A percentile compares a stretch with the other conserved stretches of the same genome.
Evolutionary conservation across 2,888 invertebrate genomes (phyloP).

Genomic region (Eutolmus rufibarbis): DNA sequence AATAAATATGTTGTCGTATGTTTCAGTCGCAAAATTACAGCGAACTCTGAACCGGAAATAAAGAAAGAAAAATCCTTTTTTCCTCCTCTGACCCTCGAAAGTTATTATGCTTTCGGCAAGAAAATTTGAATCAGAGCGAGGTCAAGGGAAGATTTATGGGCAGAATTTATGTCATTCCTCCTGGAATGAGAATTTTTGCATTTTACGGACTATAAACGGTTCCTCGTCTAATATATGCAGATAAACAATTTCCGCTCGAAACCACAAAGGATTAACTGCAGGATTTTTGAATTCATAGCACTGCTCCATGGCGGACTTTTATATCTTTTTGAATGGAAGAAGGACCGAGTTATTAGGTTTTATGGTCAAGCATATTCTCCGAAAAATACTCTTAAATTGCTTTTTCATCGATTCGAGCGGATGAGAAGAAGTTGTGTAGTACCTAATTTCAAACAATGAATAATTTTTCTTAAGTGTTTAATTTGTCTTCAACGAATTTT

Average conservation of each 20-base stretch:
- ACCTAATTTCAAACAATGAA: no score
- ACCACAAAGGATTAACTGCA: not conserved
- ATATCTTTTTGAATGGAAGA: not conserved
- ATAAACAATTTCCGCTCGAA: not conserved
- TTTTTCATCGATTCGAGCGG: not conserved
- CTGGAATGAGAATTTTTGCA: not conserved
- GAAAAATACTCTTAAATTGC: not conserved
- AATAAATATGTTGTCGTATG: not conserved
- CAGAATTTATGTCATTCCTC: not conserved
- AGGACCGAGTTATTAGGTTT: not conserved
- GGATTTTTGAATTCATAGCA: not conserved
- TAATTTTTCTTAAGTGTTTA: no score
- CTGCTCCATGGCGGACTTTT: not conserved
- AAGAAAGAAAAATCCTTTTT: not conserved
- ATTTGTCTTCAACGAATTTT: no score
- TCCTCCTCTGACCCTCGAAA: not conserved
- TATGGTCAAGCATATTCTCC: not conserved
- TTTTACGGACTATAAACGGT: not conserved
- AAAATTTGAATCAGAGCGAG: not conserved
- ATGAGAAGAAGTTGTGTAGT: not conserved
- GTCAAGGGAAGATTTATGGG: not conserved
- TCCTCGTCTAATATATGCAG: not conserved
- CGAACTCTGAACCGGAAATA: not conserved
- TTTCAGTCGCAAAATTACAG: not conserved
- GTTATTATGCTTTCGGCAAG: not conserved